These are phyloP conservation scores for Parascotia fuliginaria DNA, from an alignment of 2,888 invertebrate genomes.

Conservation along the genomic window DNA sequence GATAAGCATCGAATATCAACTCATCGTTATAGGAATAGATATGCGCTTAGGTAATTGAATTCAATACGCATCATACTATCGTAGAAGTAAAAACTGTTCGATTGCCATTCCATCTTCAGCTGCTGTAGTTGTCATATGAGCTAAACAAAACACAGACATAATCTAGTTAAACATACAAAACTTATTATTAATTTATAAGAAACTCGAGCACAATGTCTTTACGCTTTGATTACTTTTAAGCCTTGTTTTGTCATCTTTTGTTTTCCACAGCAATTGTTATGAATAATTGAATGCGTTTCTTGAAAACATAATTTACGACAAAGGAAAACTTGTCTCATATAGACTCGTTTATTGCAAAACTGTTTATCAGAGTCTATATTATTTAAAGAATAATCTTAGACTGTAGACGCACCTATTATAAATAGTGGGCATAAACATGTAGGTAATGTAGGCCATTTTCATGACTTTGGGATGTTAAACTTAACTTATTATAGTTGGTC, in stretches of 20 bases:
- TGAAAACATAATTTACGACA: not conserved
- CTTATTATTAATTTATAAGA: not conserved
- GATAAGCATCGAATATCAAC: not conserved
- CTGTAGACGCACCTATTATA: too few relatives aligned
- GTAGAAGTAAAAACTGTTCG: too few relatives aligned
- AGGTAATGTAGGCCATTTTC: too few relatives aligned
- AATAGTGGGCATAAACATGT: too few relatives aligned
- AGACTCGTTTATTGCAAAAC: not conserved
- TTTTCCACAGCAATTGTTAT: constrained; percentile 7
- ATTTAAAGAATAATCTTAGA: not conserved
- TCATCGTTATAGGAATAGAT: too few relatives aligned
- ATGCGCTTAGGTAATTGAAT: too few relatives aligned
- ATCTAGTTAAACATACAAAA: not conserved
- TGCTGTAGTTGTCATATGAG: not conserved
- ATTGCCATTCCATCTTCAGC: too few relatives aligned
- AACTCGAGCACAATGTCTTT: not conserved
- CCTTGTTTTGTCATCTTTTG: constrained; percentile 10
- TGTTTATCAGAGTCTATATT: not conserved
- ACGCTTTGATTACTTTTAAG: constrained; percentile 1
- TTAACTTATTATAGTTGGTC: too few relatives aligned
- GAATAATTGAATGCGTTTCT: constrained; percentile 7
- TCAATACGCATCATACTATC: too few relatives aligned
- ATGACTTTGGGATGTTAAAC: too few relatives aligned
- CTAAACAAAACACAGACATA: not conserved
- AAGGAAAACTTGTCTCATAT: not conserved